phyloP scores from a whole-genome alignment of 1,140 invertebrate genomes.

The Rhizoglyphus robini region DNA sequence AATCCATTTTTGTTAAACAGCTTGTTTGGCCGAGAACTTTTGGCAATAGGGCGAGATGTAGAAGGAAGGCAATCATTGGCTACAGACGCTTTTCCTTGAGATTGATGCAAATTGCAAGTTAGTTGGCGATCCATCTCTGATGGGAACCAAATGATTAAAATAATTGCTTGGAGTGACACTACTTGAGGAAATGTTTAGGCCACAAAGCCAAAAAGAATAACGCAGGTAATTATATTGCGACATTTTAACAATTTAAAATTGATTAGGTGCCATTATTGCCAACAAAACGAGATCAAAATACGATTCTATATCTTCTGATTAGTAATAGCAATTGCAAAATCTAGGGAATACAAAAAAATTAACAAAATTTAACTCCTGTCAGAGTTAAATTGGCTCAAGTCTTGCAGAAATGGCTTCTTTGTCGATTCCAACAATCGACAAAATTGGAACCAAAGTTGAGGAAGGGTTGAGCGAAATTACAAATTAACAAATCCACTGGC shows the following conservation, averaged over 20 bases:
- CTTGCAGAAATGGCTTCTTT: too few relatives aligned
- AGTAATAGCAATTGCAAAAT: not conserved
- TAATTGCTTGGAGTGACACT: not conserved
- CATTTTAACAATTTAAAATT: constrained; percentile 7
- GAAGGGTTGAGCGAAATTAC: too few relatives aligned
- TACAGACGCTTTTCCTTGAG: too few relatives aligned
- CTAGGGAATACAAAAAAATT: not conserved
- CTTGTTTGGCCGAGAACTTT: not conserved
- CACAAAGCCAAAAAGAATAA: not conserved
- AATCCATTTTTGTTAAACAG: not conserved
- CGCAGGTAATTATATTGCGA: not conserved
- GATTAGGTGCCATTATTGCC: not conserved
- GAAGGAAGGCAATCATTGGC: not conserved
- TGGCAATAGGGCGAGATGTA: not conserved
- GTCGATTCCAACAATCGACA: too few relatives aligned
- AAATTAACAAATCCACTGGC: too few relatives aligned
- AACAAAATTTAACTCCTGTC: not conserved
- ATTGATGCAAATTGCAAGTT: not conserved
- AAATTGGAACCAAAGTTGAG: not conserved
- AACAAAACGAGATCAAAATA: not conserved
- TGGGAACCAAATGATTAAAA: too few relatives aligned
- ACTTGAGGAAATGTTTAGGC: not conserved
- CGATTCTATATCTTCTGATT: not conserved
- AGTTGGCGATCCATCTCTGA: not conserved
- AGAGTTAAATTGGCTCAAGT: not conserved